A percentile compares a stretch with the other conserved stretches of the same genome.
These are phyloP conservation scores for Phyllotreta cruciferae DNA, from an alignment of 2,888 invertebrate genomes.

Conservation along the genomic window DNA sequence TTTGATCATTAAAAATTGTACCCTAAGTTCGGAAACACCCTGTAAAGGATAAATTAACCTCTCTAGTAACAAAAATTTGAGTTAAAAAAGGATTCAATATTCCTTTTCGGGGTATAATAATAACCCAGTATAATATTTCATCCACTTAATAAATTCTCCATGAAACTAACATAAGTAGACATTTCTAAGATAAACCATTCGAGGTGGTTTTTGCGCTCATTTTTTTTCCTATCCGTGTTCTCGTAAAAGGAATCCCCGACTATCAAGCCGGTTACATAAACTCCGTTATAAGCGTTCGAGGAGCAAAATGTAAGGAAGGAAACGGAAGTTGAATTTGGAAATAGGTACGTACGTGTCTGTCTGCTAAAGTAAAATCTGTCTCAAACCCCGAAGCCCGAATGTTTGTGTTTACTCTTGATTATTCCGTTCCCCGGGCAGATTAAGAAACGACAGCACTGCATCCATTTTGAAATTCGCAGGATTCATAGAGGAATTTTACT, in stretches of 20 bases:
- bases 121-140: no score
- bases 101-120: no score
- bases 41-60: no score
- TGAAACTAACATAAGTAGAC: no score
- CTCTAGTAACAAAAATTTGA: no score
- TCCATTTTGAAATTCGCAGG: conserved; percentile 12
- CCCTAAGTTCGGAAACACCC: no score
- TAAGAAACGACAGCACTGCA: conserved; percentile 9
- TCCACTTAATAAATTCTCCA: no score
- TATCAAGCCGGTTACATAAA: conserved; percentile 6
- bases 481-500: neutral
- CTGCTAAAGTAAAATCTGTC: conserved; percentile 15
- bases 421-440: conserved; percentile 10
- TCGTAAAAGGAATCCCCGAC: conserved; percentile 5
- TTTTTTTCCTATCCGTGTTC: neutral
- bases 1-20: no score
- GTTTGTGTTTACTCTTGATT: conserved; percentile 17
- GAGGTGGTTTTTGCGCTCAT: no score
- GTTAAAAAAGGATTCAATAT: no score
- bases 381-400: conserved; percentile 4
- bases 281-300: conserved; percentile 8
- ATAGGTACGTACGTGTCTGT: conserved; percentile 21
- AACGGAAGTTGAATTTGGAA: conserved; percentile 24
- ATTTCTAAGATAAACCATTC: no score
- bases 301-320: conserved; percentile 18